Base-by-base conservation (phyloP, 2,888 invertebrate genomes). In the Clanis bilineata region DNA sequence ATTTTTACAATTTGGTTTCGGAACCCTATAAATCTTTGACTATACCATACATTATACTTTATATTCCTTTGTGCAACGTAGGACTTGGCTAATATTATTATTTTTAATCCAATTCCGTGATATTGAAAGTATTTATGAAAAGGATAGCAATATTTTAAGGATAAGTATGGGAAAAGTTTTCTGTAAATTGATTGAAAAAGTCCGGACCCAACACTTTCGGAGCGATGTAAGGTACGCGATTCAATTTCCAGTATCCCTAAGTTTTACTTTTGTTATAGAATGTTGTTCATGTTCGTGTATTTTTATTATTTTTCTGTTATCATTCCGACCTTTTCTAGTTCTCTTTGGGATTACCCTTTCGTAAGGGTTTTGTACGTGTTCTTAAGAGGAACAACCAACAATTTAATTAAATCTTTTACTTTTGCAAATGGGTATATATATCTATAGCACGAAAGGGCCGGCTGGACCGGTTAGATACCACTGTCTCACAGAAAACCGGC, bases 271-370 rank as follows among this genome's bases (percentile, higher is more conserved):
- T 21, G 32, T 43, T 32, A 57, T 59, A 62, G 51, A 57, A 59
- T 54, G 54, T 43, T 56, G 51, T 44, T 57, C 32, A 28, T 38
- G 32, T 57, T 28, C 23, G 23, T 61, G 38, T 57, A 28, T 57
- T 59, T 59, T 41, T 58, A 51, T 62, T 62, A 62, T 62, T 59
- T 62, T 55, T 56, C 15, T 57, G 44, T 57, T 57, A 59, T 62
- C 36, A 59, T 57, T 62, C 21, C 21, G 28, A 12, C 58, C 25
- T 28, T 58, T 25, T 15, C 21, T 21, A 47, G 23, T 28, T 45
- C 25, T 6, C 18, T 58, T 44, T 51, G 47, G 58, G 58, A 51
- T 58, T 23, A 25, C 25, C 47, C 18, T 1, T 56, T 55, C 18
- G 38, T 39, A 21, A 28, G 12, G 25, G 12, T 23, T 38, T 9